These are phyloP conservation scores for Eumerus sabulonum DNA, from an alignment of 2,888 invertebrate species.

Conservation along the genomic window DNA sequence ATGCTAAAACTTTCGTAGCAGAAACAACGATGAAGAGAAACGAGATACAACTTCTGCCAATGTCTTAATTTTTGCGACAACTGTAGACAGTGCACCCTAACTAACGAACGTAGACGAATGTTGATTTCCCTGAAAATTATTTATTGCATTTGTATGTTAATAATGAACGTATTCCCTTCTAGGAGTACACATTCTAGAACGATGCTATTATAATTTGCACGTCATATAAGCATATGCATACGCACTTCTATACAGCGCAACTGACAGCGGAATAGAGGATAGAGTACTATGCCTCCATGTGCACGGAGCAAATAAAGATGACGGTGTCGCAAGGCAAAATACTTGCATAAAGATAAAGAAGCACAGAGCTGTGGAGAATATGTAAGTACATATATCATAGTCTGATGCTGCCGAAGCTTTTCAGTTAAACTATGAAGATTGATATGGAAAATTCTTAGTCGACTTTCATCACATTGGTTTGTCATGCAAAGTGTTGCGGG, in stretches of 20 bases:
- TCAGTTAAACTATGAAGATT: slow-evolving; percentile 40
- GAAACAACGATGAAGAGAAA: slow-evolving; percentile 44
- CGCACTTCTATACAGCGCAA: neutral
- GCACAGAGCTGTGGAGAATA: neutral
- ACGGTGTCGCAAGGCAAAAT: neutral
- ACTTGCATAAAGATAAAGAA: neutral
- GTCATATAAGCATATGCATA: slow-evolving; percentile 8
- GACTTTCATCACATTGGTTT: slow-evolving; percentile 18
- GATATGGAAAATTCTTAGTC: slow-evolving; percentile 29
- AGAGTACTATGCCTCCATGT: neutral
- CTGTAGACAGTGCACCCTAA: slow-evolving; percentile 31
- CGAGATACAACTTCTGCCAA: slow-evolving; percentile 18
- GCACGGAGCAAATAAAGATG: slow-evolving; percentile 27
- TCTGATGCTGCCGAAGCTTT: slow-evolving; percentile 18
- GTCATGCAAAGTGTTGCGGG: no score
- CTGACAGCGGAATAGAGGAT: no score
- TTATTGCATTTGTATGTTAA: slow-evolving; percentile 68
- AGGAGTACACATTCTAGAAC: slow-evolving; percentile 38
- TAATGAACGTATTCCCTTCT: slow-evolving; percentile 61
- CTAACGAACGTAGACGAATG: slow-evolving; percentile 33
- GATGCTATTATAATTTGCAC: slow-evolving; percentile 47
- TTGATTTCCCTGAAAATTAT: slow-evolving; percentile 62
- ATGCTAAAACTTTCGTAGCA: slow-evolving; percentile 15
- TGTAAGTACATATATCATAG: slow-evolving; percentile 6
- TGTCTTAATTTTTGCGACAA: slow-evolving; percentile 59